phyloP scores from a whole-genome alignment of 2,113 vertebrate species.

The human (Homo sapiens) region GRCh38 chr4:85780501-85781000 shows the following conservation, averaged over 20 bases:
- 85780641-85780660: not conserved
- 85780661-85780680: not conserved
- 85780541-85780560: not conserved
- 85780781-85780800: constrained; percentile 35
- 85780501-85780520: not conserved
- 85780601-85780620: not conserved
- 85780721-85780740: not conserved
- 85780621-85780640: not conserved
- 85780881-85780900: constrained; percentile 22
- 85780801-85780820: constrained; percentile 60
- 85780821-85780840: constrained; percentile 61
- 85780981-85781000: not conserved
- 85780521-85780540: not conserved
- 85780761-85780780: constrained; percentile 69
- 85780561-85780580: not conserved
- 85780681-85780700: not conserved
- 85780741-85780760: not conserved
- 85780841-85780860: constrained; percentile 38
- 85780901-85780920: constrained; percentile 35
- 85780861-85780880: constrained; percentile 8
- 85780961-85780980: not conserved
- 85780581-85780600: not conserved
- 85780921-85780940: constrained; percentile 43
- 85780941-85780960: not conserved
- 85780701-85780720: not conserved